Percentiles rank a stretch among this genome's conserved stretches.
These are phyloP conservation scores for Rhodinocichla rosea DNA, from an alignment of 2,113 vertebrate genomes.

Conservation along the genomic window DNA sequence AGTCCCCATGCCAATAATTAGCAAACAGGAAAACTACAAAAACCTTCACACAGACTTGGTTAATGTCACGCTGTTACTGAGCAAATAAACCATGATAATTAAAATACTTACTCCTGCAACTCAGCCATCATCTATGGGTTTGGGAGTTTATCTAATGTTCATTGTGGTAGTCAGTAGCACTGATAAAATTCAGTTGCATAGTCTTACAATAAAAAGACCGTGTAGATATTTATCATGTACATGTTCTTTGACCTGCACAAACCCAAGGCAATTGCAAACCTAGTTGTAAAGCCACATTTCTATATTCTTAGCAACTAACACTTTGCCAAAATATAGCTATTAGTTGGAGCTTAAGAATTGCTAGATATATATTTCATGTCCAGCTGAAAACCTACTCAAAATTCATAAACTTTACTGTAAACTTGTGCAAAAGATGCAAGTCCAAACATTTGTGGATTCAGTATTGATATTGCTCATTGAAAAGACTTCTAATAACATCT, in stretches of 20 bases:
- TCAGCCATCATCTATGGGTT: neutral
- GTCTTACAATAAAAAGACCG: neutral
- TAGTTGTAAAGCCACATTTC: neutral
- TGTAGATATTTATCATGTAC: neutral
- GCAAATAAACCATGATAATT: neutral
- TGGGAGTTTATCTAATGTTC: neutral
- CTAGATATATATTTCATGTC: neutral
- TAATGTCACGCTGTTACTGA: neutral
- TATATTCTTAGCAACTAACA: neutral
- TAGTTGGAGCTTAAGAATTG: neutral
- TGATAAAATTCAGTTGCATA: neutral
- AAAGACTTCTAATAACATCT: neutral
- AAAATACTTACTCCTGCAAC: neutral
- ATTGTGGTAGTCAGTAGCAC: neutral
- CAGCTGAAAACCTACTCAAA: neutral
- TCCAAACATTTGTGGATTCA: neutral
- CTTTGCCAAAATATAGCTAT: neutral
- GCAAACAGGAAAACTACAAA: neutral
- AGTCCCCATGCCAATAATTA: neutral
- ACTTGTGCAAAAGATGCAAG: neutral
- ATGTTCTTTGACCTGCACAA: neutral
- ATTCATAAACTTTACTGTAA: neutral
- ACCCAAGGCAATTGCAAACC: neutral
- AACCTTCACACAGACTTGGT: neutral
- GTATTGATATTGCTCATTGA: neutral